Evolutionary conservation across 2,113 vertebrate species (phyloP).

Genomic region (Clarias magur): DNA sequence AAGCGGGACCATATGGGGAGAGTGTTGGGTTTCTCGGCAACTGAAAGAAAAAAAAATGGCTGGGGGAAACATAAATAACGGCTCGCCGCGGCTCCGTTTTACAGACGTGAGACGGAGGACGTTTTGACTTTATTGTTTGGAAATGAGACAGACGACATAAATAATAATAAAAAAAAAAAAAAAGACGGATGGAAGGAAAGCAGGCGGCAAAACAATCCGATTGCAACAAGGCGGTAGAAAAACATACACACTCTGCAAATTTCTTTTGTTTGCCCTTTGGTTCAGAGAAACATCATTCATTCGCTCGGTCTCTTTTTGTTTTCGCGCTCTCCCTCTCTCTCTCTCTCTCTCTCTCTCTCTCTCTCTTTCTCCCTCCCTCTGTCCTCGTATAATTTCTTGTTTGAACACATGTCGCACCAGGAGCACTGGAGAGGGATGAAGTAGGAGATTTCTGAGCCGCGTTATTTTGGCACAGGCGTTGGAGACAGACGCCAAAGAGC

Average conservation of each 20-base stretch:
- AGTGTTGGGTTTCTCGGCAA: slow-evolving; percentile 49
- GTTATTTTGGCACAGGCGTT: slow-evolving; percentile 59
- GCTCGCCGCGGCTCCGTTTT: slow-evolving; percentile 44
- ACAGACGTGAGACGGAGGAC: slow-evolving; percentile 54
- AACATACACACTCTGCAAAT: slow-evolving; percentile 56
- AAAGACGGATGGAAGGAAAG: slow-evolving; percentile 58
- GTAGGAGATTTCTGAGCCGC: slow-evolving; percentile 55
- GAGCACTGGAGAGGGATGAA: slow-evolving; percentile 54
- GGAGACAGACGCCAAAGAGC: slow-evolving; percentile 68
- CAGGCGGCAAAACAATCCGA: slow-evolving; percentile 63
- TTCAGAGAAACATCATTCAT: slow-evolving; percentile 49
- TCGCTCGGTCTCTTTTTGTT: background rate
- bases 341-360: background rate
- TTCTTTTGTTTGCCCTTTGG: slow-evolving; percentile 64
- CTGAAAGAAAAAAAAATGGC: slow-evolving; percentile 37
- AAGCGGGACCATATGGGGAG: slow-evolving; percentile 57
- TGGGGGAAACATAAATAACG: slow-evolving; percentile 61
- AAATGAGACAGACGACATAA: slow-evolving; percentile 53
- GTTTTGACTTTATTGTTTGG: slow-evolving; percentile 66
- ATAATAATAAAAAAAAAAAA: no score
- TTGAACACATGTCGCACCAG: slow-evolving; percentile 54
- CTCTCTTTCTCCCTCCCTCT: background rate
- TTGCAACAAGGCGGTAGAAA: slow-evolving; percentile 57
- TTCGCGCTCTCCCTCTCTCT: no score
- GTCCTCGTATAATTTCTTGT: slow-evolving; percentile 32